These are phyloP conservation scores for Saimiri boliviensis DNA, from an alignment of 2,113 vertebrate species.

Conservation along the genomic window DNA sequence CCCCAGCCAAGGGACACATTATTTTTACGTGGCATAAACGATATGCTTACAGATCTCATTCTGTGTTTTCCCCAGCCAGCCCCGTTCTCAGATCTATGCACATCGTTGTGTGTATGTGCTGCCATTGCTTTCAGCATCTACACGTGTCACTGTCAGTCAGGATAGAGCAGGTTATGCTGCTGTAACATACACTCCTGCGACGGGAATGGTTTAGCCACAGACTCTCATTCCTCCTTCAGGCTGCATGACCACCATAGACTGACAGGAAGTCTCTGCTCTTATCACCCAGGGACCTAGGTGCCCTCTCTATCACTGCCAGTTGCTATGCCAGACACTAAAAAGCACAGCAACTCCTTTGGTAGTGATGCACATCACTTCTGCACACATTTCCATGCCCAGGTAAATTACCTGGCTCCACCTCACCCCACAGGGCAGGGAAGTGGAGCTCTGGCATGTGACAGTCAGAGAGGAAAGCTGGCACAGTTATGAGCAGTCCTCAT, in stretches of 20 bases:
- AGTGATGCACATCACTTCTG: neutral
- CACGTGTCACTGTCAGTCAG: neutral
- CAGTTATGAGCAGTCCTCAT: neutral
- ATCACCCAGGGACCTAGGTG: neutral
- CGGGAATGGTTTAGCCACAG: neutral
- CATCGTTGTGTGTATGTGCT: accelerated
- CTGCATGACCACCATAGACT: neutral
- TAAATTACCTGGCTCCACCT: neutral
- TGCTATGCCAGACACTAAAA: neutral
- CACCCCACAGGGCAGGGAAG: neutral
- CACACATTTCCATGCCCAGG: neutral
- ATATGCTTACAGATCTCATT: neutral
- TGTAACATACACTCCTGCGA: neutral
- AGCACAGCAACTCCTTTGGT: neutral
- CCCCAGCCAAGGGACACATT: neutral
- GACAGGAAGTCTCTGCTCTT: neutral
- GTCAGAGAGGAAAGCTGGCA: neutral
- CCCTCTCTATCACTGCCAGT: neutral
- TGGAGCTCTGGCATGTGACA: neutral
- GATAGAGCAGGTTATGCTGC: neutral
- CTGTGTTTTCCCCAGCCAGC: neutral
- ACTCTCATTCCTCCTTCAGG: neutral
- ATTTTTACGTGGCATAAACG: neutral
- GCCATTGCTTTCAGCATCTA: neutral
- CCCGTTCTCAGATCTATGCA: neutral